phyloP scores from a whole-genome alignment of 2,888 invertebrate genomes.

The Erebia aethiops region DNA sequence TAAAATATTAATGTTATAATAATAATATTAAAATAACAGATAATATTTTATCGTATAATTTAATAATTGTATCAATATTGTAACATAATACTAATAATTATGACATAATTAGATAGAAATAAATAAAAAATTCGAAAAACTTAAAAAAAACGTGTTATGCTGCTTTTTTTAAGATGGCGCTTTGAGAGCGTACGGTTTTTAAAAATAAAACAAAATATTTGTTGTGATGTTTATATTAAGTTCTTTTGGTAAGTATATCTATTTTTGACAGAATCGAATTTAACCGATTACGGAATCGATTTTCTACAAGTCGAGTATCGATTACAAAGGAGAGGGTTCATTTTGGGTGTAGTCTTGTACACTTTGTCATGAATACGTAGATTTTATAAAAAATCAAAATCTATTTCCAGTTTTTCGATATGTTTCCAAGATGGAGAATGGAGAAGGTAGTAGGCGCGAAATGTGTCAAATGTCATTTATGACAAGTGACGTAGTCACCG shows the following conservation, averaged over 20 bases:
- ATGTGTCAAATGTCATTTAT: no score
- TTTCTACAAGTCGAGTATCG: no score
- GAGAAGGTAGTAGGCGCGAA: no score
- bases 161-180: not conserved
- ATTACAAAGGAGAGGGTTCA: no score
- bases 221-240: not conserved
- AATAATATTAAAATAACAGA: not conserved
- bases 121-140: not conserved
- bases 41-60: not conserved
- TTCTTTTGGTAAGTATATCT: not conserved
- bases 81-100: not conserved
- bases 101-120: not conserved
- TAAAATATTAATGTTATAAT: not conserved
- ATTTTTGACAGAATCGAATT: conserved; percentile 4
- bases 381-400: no score
- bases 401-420: no score
- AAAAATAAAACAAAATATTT: not conserved
- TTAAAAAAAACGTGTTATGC: not conserved
- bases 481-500: no score
- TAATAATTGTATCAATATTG: not conserved
- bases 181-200: not conserved
- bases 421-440: no score
- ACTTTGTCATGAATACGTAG: no score
- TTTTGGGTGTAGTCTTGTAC: no score
- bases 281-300: not conserved